Percentiles rank a stretch among this genome's conserved stretches.
phyloP scores from a whole-genome alignment of 2,888 invertebrate genomes.

The Drosophila borborema region DNA sequence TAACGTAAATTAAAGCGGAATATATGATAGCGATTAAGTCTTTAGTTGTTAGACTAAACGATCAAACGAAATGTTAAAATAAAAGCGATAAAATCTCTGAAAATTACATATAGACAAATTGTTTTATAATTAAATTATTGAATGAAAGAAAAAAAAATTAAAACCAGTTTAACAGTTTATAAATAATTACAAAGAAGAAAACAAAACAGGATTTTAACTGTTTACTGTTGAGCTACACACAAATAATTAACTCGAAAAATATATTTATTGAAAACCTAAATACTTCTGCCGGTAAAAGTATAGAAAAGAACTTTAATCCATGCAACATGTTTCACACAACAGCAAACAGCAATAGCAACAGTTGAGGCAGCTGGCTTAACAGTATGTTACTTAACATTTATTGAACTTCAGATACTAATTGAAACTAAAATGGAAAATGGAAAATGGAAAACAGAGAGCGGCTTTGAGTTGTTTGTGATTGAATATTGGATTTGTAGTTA shows the following conservation, averaged over 20 bases:
- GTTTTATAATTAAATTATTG: constrained; percentile 73
- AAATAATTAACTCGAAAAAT: constrained; percentile 62
- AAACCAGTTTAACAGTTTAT: constrained; percentile 49
- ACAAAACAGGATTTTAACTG: constrained; percentile 56
- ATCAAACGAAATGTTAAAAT: constrained; percentile 42
- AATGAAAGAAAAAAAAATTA: constrained; percentile 39
- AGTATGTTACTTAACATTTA: constrained; percentile 40
- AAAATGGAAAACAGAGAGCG: constrained; percentile 17
- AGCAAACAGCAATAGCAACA: constrained; percentile 20
- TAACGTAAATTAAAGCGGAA: constrained; percentile 55
- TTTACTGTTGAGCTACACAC: constrained; percentile 74
- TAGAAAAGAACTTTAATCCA: constrained; percentile 22
- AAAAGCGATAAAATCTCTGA: constrained; percentile 39
- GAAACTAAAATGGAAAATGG: constrained; percentile 20
- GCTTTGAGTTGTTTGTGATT: constrained; percentile 40
- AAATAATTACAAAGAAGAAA: constrained; percentile 42
- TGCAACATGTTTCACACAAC: constrained; percentile 32
- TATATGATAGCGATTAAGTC: constrained; percentile 65
- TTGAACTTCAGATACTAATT: constrained; percentile 42
- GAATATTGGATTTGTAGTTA: constrained; percentile 10
- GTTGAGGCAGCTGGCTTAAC: constrained; percentile 40
- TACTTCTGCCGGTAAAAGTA: constrained; percentile 39
- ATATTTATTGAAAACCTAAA: constrained; percentile 65
- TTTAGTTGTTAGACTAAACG: constrained; percentile 58
- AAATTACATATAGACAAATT: constrained; percentile 62